These are phyloP conservation scores for Hermaeophaga mercurialis DNA, from an alignment of 2,888 invertebrate species.

Conservation along the genomic window DNA sequence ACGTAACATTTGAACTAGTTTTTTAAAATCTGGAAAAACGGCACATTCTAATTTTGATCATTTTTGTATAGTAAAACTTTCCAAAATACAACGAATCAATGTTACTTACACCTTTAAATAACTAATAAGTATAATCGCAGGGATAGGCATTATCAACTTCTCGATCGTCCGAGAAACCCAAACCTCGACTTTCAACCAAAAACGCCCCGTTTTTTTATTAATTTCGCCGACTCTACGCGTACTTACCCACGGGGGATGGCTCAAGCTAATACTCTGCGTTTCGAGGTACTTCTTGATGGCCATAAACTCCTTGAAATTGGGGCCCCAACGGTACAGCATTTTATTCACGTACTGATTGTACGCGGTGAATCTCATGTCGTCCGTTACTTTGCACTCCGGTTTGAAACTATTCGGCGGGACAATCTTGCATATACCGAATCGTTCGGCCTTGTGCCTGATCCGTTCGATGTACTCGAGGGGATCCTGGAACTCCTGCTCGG, in stretches of 20 bases:
- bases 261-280: conserved; percentile 75
- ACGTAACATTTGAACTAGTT: too few species aligned
- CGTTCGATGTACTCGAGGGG: conserved; percentile 84
- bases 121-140: too few species aligned
- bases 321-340: conserved; percentile 87
- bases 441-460: conserved; percentile 75
- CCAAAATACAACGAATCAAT: too few species aligned
- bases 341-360: conserved; percentile 90
- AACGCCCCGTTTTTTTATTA: too few species aligned
- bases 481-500: conserved; percentile 82
- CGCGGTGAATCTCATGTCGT: conserved; percentile 85
- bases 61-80: too few species aligned
- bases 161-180: too few species aligned
- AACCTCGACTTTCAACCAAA: too few species aligned
- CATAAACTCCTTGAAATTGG: conserved; percentile 81
- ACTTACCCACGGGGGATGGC: conserved; percentile 78
- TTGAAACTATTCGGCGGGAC: conserved; percentile 81
- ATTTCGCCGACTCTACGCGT: too few species aligned
- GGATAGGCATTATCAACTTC: too few species aligned
- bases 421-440: conserved; percentile 84
- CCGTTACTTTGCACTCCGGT: conserved; percentile 77
- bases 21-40: too few species aligned
- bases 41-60: too few species aligned
- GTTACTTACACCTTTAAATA: too few species aligned
- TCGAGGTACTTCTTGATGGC: conserved; percentile 83